These are phyloP conservation scores for Suncus etruscus DNA, from an alignment of 2,113 vertebrate species.

Conservation along the genomic window DNA sequence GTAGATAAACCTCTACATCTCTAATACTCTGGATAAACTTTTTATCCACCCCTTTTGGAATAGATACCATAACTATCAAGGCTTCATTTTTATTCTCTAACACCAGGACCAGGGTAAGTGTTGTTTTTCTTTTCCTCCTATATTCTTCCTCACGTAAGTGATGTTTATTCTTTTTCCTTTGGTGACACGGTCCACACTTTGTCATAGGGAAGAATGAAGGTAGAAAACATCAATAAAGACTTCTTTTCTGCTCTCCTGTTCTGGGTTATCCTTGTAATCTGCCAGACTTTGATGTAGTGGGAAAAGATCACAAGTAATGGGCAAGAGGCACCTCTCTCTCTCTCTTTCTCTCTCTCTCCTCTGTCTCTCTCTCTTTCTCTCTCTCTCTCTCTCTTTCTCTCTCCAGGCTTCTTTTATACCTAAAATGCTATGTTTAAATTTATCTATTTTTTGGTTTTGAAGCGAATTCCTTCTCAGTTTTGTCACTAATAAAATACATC, in stretches of 20 bases:
- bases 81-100: not conserved
- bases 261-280: not conserved
- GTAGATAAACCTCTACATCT: not conserved
- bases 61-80: not conserved
- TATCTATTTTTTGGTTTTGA: conserved; percentile 9
- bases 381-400: no score
- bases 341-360: no score
- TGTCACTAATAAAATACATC: not conserved
- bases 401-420: not conserved
- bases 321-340: no score
- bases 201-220: not conserved
- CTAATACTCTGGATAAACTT: rapidly evolving
- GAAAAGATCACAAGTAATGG: no score
- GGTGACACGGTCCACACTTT: not conserved
- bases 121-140: not conserved
- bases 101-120: not conserved
- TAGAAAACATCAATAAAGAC: not conserved
- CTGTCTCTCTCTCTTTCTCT: no score
- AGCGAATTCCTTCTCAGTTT: not conserved
- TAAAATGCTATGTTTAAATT: not conserved
- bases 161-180: not conserved
- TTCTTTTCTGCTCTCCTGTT: not conserved
- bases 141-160: not conserved
- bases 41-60: not conserved
- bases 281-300: not conserved